phyloP scores from a whole-genome alignment of 2,797 vertebrate species.

The Mormyrus proboscirostris region DNA sequence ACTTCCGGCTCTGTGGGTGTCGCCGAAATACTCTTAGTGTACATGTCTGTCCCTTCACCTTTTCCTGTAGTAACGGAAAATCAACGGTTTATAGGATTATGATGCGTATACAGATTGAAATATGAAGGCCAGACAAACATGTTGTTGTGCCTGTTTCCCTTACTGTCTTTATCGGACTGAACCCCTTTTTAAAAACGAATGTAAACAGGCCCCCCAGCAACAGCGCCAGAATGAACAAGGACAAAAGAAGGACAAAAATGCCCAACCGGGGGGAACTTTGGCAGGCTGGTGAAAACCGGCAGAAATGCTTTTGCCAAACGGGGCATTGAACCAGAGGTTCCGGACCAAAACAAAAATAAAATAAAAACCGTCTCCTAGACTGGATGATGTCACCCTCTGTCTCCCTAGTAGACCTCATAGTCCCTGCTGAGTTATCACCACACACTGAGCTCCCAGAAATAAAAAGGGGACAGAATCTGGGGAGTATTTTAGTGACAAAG shows the following conservation, averaged over 20 bases:
- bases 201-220: neutral
- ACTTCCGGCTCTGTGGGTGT: neutral
- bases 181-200: neutral
- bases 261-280: neutral
- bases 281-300: neutral
- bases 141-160: neutral
- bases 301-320: neutral
- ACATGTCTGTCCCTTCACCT: neutral
- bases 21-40: neutral
- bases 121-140: neutral
- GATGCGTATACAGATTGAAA: neutral
- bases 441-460: neutral
- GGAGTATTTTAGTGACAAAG: neutral
- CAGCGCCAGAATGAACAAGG: constrained; percentile 2
- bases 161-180: neutral
- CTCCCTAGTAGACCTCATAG: neutral
- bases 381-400: constrained; percentile 1
- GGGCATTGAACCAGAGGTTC: neutral
- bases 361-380: neutral
- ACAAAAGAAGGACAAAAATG: constrained; percentile 3
- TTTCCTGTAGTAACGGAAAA: neutral
- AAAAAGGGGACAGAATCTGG: constrained; percentile 1
- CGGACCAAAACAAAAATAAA: constrained; percentile 10
- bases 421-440: constrained; percentile 4
- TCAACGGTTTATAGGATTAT: neutral